Evolutionary conservation across 2,113 vertebrate genomes (phyloP).

Genomic region (Scomber colias): DNA sequence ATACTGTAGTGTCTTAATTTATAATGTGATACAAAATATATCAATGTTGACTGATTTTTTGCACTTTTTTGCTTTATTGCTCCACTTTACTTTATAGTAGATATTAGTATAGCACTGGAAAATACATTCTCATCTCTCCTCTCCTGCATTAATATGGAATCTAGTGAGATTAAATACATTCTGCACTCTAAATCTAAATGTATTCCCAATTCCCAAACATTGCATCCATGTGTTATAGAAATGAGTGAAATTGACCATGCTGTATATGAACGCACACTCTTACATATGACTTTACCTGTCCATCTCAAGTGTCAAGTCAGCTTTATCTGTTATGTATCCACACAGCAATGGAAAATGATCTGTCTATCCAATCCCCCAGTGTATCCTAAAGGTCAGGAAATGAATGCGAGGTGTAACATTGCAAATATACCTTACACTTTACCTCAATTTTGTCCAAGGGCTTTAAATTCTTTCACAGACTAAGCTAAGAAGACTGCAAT

Average conservation of each 20-base stretch:
- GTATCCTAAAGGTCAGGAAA: neutral
- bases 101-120: too few species aligned
- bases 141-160: too few species aligned
- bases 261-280: neutral
- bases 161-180: neutral
- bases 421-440: constrained; percentile 31
- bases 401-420: constrained; percentile 16
- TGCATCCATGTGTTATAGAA: constrained; percentile 1
- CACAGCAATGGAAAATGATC: neutral
- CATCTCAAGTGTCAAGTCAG: constrained; percentile 6
- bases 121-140: too few species aligned
- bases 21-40: too few species aligned
- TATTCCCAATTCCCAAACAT: neutral
- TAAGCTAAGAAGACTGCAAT: constrained; percentile 78
- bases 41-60: too few species aligned
- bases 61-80: too few species aligned
- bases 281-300: constrained; percentile 3
- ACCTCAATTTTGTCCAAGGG: constrained; percentile 45
- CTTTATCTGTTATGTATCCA: neutral
- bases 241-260: constrained; percentile 18
- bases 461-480: constrained; percentile 58
- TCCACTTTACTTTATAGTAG: too few species aligned
- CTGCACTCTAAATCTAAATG: neutral
- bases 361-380: neutral
- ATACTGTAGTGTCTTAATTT: too few species aligned